phyloP scores from a whole-genome alignment of 92 coral and sea anemone genomes.

The Palythoa grandiflora region DNA sequence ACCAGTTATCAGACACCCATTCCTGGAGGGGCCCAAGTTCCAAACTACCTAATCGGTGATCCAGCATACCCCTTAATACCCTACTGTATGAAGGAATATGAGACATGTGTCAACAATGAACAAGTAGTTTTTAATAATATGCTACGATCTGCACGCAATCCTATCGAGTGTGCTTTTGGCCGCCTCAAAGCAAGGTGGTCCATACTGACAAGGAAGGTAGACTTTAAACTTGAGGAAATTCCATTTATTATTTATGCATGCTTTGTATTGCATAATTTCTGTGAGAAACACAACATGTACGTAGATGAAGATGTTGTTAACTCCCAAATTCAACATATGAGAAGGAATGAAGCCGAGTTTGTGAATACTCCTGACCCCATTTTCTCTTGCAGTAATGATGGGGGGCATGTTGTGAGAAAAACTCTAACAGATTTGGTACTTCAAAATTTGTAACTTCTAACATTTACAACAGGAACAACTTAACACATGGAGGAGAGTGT shows the following conservation, averaged over 20 bases:
- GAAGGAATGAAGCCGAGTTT: slow-evolving; percentile 57
- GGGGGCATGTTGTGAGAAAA: slow-evolving; percentile 56
- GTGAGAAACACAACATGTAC: slow-evolving; percentile 34
- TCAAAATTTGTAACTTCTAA: no score
- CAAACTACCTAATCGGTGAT: neutral
- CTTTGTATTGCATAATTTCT: slow-evolving; percentile 5
- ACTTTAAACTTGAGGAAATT: neutral
- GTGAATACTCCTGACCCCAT: slow-evolving; percentile 61
- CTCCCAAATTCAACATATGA: slow-evolving; percentile 50
- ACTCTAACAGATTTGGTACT: slow-evolving; percentile 42
- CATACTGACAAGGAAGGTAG: neutral
- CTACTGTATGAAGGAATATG: slow-evolving; percentile 1
- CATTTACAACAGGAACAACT: no score
- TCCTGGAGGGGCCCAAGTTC: neutral
- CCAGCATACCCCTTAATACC: neutral
- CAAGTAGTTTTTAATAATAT: neutral
- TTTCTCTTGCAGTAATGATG: slow-evolving; percentile 59
- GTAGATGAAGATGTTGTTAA: slow-evolving; percentile 57
- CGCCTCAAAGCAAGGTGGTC: slow-evolving; percentile 13
- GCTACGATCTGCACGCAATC: neutral
- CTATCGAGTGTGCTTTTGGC: neutral
- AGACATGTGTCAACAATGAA: neutral
- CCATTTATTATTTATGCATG: slow-evolving; percentile 10
- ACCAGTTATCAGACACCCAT: neutral
- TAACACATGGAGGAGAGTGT: no score